Percentiles rank a stretch among this genome's conserved stretches.
These are phyloP conservation scores for Entelurus aequoreus DNA, from an alignment of 2,113 vertebrate species.

Conservation along the genomic window DNA sequence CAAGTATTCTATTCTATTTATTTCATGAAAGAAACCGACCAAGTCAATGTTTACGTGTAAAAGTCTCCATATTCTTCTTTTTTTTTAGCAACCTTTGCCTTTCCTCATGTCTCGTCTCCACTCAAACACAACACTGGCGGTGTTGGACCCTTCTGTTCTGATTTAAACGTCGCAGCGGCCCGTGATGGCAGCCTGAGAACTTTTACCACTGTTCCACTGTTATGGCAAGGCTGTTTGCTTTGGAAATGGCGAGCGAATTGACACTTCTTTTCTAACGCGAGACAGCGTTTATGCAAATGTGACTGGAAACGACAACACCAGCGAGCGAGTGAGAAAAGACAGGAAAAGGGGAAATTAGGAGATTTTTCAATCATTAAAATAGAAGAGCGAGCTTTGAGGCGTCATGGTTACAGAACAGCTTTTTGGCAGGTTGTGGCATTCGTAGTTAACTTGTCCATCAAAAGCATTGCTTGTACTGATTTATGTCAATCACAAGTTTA, in stretches of 20 bases:
- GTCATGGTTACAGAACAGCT: background rate
- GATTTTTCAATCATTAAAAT: background rate
- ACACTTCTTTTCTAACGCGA: conserved; percentile 15
- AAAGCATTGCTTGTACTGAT: background rate
- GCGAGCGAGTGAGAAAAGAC: background rate
- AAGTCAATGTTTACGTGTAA: background rate
- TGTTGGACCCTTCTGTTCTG: conserved; percentile 8
- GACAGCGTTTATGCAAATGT: conserved; percentile 12
- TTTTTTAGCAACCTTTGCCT: background rate
- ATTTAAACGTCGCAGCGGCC: background rate
- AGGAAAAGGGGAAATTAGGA: background rate
- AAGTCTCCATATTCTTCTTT: background rate
- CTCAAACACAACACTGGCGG: background rate
- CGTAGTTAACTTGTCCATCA: background rate
- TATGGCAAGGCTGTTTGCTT: conserved; percentile 38
- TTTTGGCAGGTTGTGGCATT: background rate
- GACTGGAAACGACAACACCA: conserved; percentile 9
- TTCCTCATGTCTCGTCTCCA: background rate
- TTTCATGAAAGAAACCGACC: no score
- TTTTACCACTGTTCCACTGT: conserved; percentile 17
- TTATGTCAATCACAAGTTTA: background rate
- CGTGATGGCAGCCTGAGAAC: conserved; percentile 25
- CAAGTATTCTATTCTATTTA: no score
- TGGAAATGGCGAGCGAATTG: conserved; percentile 37
- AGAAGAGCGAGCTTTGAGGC: background rate